Conservation (phyloP, 2,113 vertebrate genomes). For the rat (Rattus norvegicus) region DNA sequence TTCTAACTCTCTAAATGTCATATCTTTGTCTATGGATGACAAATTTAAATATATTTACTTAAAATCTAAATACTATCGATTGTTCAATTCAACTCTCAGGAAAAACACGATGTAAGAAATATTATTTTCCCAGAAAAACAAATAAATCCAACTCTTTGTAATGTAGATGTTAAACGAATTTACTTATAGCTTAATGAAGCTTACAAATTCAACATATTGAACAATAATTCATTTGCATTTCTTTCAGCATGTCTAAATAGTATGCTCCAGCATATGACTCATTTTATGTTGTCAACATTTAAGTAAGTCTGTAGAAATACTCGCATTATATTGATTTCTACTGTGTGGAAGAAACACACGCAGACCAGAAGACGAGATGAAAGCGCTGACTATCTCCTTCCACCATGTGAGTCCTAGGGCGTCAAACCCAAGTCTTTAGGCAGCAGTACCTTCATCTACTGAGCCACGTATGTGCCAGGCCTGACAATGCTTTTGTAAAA, state of each 20-base stretch:
- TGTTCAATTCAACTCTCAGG: constrained; percentile 30
- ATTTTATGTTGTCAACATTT: not conserved
- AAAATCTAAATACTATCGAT: not conserved
- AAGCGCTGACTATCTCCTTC: not conserved
- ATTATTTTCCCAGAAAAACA: constrained; percentile 34
- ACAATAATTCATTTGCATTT: constrained; percentile 5
- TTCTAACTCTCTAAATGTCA: not conserved
- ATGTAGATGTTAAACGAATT: constrained; percentile 34
- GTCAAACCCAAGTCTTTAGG: not conserved
- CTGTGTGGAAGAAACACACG: not conserved
- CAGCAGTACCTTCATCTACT: not conserved
- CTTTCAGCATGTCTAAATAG: not conserved
- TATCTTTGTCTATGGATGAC: constrained; percentile 29
- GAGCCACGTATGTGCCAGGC: not conserved
- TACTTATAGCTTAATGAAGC: constrained; percentile 46
- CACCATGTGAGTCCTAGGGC: not conserved
- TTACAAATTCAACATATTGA: constrained; percentile 60
- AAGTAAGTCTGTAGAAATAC: not conserved
- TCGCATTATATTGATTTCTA: not conserved
- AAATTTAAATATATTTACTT: not conserved
- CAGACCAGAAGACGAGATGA: not conserved
- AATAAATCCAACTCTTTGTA: constrained; percentile 26
- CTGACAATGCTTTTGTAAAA: not conserved
- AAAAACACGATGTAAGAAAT: not conserved
- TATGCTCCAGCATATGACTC: not conserved